phyloP scores from a whole-genome alignment of 1,140 invertebrate genomes.

The Drosophila leontia region DNA sequence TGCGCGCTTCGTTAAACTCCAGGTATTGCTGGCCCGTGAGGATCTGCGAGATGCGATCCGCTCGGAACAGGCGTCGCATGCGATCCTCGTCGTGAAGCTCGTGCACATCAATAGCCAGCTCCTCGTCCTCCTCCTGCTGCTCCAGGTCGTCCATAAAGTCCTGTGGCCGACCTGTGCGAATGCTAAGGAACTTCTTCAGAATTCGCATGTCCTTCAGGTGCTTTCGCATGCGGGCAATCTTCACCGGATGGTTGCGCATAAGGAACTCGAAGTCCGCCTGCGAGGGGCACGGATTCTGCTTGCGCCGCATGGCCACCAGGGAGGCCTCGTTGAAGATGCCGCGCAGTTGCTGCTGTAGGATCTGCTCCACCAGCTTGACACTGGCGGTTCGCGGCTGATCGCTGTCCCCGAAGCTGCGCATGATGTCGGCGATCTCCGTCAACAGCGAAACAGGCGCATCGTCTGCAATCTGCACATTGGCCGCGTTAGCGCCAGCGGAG shows the following conservation, averaged over 20 bases:
- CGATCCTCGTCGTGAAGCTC: constrained; percentile 83
- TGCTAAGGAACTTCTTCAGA: constrained; percentile 75
- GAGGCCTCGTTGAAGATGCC: constrained; percentile 83
- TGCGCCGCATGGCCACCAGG: constrained; percentile 77
- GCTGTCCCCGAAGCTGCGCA: constrained; percentile 83
- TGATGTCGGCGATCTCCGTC: constrained; percentile 83
- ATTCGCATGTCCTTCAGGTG: constrained; percentile 81
- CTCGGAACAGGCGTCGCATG: constrained; percentile 77
- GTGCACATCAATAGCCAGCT: constrained; percentile 72
- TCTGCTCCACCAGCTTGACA: constrained; percentile 81
- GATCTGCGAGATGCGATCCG: constrained; percentile 83
- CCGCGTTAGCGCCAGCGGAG: neutral
- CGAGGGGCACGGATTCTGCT: constrained; percentile 75
- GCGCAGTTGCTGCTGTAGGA: constrained; percentile 80
- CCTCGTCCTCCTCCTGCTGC: constrained; percentile 80
- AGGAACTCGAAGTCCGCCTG: constrained; percentile 84
- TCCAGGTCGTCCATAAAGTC: constrained; percentile 77
- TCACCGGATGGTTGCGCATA: constrained; percentile 80
- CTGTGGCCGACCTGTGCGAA: constrained; percentile 69
- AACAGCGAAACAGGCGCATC: constrained; percentile 73
- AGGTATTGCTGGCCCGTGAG: constrained; percentile 78
- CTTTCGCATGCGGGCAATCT: constrained; percentile 82
- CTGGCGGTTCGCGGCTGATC: constrained; percentile 73
- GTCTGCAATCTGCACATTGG: constrained; percentile 42
- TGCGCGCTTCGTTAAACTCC: constrained; percentile 82